Percentiles rank a stretch among this genome's conserved stretches.
phyloP scores from a whole-genome alignment of 2,797 vertebrate species.

The Psittacula echo region DNA sequence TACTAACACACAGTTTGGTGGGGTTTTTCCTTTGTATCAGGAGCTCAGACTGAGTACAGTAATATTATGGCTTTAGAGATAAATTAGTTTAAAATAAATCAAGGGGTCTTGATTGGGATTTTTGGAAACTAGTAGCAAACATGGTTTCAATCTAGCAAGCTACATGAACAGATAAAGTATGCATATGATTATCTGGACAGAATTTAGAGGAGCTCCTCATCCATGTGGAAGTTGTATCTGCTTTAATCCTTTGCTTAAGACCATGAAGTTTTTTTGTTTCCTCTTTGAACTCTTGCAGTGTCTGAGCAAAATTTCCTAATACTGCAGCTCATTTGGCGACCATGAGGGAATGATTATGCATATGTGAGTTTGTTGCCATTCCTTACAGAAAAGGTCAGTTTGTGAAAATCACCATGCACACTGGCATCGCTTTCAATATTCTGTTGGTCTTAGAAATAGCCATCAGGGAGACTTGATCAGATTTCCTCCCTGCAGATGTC shows the following conservation, averaged over 20 bases:
- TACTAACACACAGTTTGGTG: not conserved
- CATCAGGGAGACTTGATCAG: not conserved
- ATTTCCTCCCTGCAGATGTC: not conserved
- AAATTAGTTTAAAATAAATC: not conserved
- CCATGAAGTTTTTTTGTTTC: not conserved
- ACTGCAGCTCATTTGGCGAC: not conserved
- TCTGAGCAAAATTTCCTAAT: not conserved
- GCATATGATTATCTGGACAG: not conserved
- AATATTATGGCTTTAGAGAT: not conserved
- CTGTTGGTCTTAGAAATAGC: not conserved
- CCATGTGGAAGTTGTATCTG: not conserved
- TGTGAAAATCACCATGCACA: not conserved
- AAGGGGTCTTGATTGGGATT: not conserved
- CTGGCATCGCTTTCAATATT: not conserved
- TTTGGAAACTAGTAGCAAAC: not conserved
- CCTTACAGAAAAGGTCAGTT: not conserved
- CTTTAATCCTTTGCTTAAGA: not conserved
- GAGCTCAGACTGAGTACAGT: not conserved
- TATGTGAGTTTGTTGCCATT: not conserved
- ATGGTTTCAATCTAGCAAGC: not conserved
- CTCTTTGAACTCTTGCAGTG: not conserved
- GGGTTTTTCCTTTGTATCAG: not conserved
- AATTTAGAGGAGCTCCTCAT: not conserved
- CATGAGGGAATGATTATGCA: not conserved
- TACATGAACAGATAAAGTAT: not conserved